Percentiles rank a stretch among this genome's conserved stretches.
Evolutionary conservation across 2,888 invertebrate genomes (phyloP).

Genomic region (Agrotis segetum): DNA sequence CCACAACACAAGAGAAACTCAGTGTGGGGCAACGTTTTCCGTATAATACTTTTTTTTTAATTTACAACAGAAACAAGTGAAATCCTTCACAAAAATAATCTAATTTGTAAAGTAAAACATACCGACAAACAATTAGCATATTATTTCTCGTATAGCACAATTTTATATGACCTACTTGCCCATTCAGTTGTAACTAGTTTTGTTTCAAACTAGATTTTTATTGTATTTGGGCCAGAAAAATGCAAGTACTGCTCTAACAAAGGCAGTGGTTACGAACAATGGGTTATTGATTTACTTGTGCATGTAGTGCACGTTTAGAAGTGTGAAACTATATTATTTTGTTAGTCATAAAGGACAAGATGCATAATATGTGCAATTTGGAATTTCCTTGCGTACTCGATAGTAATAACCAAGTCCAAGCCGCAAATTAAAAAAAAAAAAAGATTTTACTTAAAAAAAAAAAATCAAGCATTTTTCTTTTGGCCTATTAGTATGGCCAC

Average conservation of each 20-base stretch:
- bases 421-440: too few species aligned
- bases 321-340: neutral
- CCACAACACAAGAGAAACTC: too few species aligned
- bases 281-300: neutral
- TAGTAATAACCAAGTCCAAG: too few species aligned
- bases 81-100: neutral
- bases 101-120: neutral
- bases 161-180: slow-evolving; percentile 59
- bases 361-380: neutral
- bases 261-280: slow-evolving; percentile 29
- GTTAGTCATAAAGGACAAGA: neutral
- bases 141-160: slow-evolving; percentile 38
- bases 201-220: slow-evolving; percentile 50
- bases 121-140: slow-evolving; percentile 18
- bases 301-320: neutral
- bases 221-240: slow-evolving; percentile 40
- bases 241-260: slow-evolving; percentile 27
- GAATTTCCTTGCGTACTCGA: too few species aligned
- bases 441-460: too few species aligned
- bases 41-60: too few species aligned
- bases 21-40: too few species aligned
- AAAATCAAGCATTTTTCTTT: too few species aligned
- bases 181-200: slow-evolving; percentile 50
- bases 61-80: neutral
- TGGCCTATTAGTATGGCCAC: too few species aligned